Evolutionary conservation across 2,113 vertebrate species (phyloP).

Genomic region (Bucco capensis): DNA sequence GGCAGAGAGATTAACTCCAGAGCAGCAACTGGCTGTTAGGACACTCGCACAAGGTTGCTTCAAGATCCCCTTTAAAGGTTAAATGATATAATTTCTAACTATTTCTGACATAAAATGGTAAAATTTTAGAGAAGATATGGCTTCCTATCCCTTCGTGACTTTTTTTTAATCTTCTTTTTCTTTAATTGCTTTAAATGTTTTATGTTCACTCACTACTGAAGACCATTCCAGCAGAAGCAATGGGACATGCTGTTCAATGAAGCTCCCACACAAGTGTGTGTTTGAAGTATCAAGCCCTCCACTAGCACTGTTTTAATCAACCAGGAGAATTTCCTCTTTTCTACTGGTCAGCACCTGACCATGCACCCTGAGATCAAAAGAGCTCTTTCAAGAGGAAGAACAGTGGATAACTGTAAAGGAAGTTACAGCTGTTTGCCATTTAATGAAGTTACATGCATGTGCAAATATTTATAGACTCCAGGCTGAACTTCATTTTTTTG

Average conservation of each 20-base stretch:
- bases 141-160: accelerated
- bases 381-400: constrained; percentile 30
- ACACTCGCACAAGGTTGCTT: neutral
- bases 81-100: neutral
- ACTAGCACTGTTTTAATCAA: neutral
- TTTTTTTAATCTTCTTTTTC: neutral
- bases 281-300: neutral
- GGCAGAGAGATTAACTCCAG: neutral
- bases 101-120: too few relatives aligned
- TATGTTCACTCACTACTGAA: neutral
- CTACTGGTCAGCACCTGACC: neutral
- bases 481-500: constrained; percentile 9
- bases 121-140: neutral
- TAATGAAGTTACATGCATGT: constrained; percentile 52
- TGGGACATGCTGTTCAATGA: neutral
- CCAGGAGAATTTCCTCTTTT: neutral
- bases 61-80: neutral
- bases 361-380: constrained; percentile 13
- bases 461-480: constrained; percentile 53
- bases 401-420: constrained; percentile 2
- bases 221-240: neutral
- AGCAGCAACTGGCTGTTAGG: neutral
- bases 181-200: neutral
- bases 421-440: constrained; percentile 56
- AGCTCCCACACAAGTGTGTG: neutral